Evolutionary conservation across 2,113 vertebrate genomes (phyloP).

Genomic region (Amphilophus citrinellus): DNA sequence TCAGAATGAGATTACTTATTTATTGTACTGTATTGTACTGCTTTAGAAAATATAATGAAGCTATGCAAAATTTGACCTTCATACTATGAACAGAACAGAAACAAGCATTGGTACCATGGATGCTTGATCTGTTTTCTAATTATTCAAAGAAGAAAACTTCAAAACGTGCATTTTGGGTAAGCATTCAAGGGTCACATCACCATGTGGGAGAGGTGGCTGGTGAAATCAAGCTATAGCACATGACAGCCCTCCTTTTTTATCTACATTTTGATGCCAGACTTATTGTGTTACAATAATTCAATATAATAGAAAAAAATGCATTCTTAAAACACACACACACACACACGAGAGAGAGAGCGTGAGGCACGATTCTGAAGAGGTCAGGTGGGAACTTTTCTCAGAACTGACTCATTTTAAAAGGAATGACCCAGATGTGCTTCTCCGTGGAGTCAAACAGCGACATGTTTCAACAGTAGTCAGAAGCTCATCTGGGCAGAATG

Average conservation of each 20-base stretch:
- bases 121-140: not conserved
- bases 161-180: too few species aligned
- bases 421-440: not conserved
- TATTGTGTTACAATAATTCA: too few species aligned
- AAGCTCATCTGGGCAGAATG: not conserved
- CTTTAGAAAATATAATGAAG: not conserved
- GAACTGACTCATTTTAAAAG: not conserved
- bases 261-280: too few species aligned
- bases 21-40: not conserved
- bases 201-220: too few species aligned
- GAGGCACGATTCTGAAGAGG: not conserved
- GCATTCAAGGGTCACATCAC: too few species aligned
- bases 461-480: not conserved
- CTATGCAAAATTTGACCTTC: not conserved
- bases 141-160: too few species aligned
- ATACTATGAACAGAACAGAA: not conserved
- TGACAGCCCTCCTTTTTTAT: too few species aligned
- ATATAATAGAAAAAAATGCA: too few species aligned
- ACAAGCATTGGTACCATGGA: not conserved
- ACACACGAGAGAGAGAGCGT: too few species aligned
- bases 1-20: not conserved
- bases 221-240: too few species aligned
- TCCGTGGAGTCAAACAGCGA: not conserved
- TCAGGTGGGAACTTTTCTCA: not conserved
- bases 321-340: too few species aligned